Conservation (phyloP, 1,140 invertebrate species). For the Drosophila murphyi region DNA sequence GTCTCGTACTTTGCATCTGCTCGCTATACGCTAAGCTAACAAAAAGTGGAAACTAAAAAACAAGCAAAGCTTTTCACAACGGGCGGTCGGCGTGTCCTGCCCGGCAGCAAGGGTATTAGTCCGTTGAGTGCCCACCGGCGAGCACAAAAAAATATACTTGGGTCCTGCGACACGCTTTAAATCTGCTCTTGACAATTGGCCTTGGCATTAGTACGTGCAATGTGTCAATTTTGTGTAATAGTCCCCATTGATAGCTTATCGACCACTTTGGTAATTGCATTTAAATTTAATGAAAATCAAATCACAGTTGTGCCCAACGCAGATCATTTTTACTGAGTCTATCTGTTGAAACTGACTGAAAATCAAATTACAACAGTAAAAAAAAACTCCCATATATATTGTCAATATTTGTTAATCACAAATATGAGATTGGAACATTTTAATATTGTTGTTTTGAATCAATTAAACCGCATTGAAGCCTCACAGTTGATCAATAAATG, state of each 20-base stretch:
- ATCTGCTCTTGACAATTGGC: conserved; percentile 42
- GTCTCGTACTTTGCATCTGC: conserved; percentile 17
- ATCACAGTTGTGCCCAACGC: conserved; percentile 16
- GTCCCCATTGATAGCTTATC: conserved; percentile 15
- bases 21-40: conserved; percentile 26
- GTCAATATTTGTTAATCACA: too few species aligned
- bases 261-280: conserved; percentile 38
- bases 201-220: not conserved
- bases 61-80: conserved; percentile 25
- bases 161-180: conserved; percentile 27
- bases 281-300: conserved; percentile 58
- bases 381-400: too few species aligned
- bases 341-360: conserved; percentile 1
- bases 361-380: not conserved
- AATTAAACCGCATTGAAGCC: too few species aligned
- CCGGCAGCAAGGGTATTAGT: conserved; percentile 15
- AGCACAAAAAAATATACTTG: not conserved
- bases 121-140: conserved; percentile 11
- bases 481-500: too few species aligned
- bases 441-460: too few species aligned
- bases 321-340: conserved; percentile 10
- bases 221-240: conserved; percentile 39
- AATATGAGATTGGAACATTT: too few species aligned
- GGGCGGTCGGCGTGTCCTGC: conserved; percentile 22
- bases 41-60: conserved; percentile 23